phyloP scores from a whole-genome alignment of 2,888 invertebrate genomes.

The Chalcis sispes region DNA sequence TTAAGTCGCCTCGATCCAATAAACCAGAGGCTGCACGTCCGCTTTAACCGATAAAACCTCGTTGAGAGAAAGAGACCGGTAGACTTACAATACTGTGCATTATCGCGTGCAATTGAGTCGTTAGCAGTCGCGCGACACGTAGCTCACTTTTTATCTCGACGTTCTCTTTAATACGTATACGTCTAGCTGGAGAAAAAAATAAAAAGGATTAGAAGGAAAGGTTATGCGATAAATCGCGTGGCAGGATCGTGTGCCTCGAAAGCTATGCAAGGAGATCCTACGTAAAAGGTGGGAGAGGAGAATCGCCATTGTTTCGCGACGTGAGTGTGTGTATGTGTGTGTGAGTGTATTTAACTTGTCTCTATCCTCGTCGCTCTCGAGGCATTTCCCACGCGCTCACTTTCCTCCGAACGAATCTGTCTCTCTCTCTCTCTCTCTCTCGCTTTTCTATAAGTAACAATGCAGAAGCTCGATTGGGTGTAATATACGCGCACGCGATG shows the following conservation, averaged over 20 bases:
- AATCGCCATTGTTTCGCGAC: neutral
- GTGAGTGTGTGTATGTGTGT: no score
- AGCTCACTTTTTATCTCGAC: no score
- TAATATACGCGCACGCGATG: constrained; percentile 30
- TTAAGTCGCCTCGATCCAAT: constrained; percentile 10
- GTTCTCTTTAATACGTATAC: no score
- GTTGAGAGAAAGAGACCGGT: no score
- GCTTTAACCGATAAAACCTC: neutral
- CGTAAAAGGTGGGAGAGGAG: no score
- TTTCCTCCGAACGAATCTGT: constrained; percentile 54
- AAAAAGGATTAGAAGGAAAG: no score
- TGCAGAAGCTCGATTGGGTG: neutral
- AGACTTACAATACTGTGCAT: neutral
- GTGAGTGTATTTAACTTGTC: constrained; percentile 6
- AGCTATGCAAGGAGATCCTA: no score
- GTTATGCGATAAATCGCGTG: neutral
- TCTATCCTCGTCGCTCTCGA: constrained; percentile 32
- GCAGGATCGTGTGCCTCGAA: neutral
- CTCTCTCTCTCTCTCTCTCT: no score
- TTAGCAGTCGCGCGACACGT: neutral
- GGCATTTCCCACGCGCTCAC: constrained; percentile 64
- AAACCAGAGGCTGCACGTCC: neutral
- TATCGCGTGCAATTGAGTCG: constrained; percentile 26
- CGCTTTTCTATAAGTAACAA: neutral
- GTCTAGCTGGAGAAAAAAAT: no score